A percentile compares a stretch with the other conserved stretches of the same genome.
phyloP scores from a whole-genome alignment of 1,140 invertebrate species.

The Eriosoma lanigerum region DNA sequence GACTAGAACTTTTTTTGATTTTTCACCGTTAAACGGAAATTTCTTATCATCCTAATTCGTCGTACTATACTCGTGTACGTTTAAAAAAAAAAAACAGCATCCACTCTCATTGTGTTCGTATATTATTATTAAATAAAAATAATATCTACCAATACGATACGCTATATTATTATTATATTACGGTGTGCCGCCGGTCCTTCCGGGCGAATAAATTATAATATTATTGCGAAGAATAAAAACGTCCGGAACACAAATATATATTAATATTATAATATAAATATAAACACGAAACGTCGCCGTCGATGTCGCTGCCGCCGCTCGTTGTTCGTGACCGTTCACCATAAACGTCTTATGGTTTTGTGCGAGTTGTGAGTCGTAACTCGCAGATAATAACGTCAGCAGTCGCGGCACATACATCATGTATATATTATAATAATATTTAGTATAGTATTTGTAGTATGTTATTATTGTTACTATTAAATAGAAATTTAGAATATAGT shows the following conservation, averaged over 20 bases:
- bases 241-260: neutral
- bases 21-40: no score
- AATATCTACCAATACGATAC: neutral
- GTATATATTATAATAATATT: neutral
- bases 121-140: neutral
- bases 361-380: neutral
- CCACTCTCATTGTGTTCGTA: neutral
- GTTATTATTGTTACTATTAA: neutral
- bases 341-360: neutral
- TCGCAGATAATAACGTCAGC: conserved; percentile 18
- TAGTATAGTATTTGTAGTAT: no score
- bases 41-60: no score
- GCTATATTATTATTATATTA: neutral
- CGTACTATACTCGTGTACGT: no score
- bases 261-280: neutral
- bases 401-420: neutral
- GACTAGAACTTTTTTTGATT: no score
- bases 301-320: neutral
- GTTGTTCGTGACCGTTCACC: conserved; percentile 25
- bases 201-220: conserved; percentile 12
- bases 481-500: no score
- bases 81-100: neutral
- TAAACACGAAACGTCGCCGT: conserved; percentile 5
- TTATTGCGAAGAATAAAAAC: neutral
- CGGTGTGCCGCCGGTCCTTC: neutral